Conservation (phyloP, 2,797 vertebrate genomes). For the Aselliscus stoliczkanus region DNA sequence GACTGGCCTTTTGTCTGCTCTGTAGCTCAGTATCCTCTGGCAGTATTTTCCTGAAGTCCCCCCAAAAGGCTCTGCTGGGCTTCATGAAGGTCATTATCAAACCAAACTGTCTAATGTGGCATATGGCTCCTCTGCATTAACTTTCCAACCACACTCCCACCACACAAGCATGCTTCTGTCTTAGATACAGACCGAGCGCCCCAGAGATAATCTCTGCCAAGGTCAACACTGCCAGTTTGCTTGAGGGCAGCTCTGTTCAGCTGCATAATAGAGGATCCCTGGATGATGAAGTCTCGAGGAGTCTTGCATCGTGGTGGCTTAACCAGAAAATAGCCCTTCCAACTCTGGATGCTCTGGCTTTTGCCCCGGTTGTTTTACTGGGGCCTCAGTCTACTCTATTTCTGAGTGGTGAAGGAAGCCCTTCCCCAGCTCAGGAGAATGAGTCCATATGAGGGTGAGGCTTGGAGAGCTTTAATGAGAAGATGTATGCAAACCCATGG, state of each 20-base stretch:
- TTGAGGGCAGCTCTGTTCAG: background rate
- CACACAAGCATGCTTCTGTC: background rate
- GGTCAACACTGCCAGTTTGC: background rate
- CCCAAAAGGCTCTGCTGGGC: background rate
- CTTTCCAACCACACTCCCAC: background rate
- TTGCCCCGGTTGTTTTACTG: background rate
- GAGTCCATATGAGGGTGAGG: background rate
- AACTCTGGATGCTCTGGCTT: background rate
- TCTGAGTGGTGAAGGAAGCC: background rate
- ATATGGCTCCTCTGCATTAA: background rate
- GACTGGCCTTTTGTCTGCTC: background rate
- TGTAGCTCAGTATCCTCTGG: background rate
- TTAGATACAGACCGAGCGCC: background rate
- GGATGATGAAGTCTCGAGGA: background rate
- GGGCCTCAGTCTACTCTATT: background rate
- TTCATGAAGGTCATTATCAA: background rate
- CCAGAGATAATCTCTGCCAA: background rate
- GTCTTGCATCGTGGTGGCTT: background rate
- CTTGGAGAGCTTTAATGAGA: background rate
- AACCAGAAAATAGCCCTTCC: background rate
- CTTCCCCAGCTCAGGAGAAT: background rate
- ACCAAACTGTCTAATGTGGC: background rate
- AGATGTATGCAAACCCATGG: background rate
- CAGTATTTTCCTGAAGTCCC: background rate
- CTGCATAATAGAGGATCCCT: background rate